Evolutionary conservation across 2,113 vertebrate genomes (phyloP), one percentile per base, ranked within the genome.

Genomic region (Antigone vipio): DNA sequence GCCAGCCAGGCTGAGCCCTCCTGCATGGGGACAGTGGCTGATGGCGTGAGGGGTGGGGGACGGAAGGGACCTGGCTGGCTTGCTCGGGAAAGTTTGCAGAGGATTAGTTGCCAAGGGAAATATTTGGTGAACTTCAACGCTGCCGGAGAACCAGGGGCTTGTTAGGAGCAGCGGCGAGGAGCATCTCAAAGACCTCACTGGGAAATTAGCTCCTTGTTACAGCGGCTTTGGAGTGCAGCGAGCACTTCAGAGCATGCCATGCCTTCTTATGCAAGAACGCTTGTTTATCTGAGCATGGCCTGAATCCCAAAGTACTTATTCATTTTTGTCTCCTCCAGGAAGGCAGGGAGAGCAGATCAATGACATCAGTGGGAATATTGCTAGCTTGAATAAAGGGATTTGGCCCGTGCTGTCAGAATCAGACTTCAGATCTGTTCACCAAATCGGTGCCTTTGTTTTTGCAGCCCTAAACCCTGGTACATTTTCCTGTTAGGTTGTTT

Each of bases 361-460:
- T 89, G 87, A 59, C 94, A 96, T 97, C 93, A 67, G 75, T 89
- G 91, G 71, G 96, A 96, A 94, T 95, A 94, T 42, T 94, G 74
- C 93, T 88, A 69, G 89, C 81, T 79, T 92, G 87, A 95, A 96
- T 95, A 89, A 95, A 79, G 81, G 95, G 95, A 97, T 95, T 97
- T 97, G 95, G 93, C 95, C 85, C 0, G 2, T 85, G 84, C 85
- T 95, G 86, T 95, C 84, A 80, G 91, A 95, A 97, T 89, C 89
- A 95, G 84, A 58, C 84, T 95, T 95, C 67, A 92, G 93, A 95
- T 95, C 91, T 92, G 96, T 85, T 83, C 92, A 78, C 58, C 69
- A 91, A 86, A 92, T 93, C 93, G 92, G 55, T 44, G 53, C 73
- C 76, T 93, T 91, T 96, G 93, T 96, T 89, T 97, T 69, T 90